A percentile compares a stretch with the other conserved stretches of the same genome.
Evolutionary conservation across 2,113 vertebrate species (phyloP).

Genomic region (Sterrhoptilus dennistouni): DNA sequence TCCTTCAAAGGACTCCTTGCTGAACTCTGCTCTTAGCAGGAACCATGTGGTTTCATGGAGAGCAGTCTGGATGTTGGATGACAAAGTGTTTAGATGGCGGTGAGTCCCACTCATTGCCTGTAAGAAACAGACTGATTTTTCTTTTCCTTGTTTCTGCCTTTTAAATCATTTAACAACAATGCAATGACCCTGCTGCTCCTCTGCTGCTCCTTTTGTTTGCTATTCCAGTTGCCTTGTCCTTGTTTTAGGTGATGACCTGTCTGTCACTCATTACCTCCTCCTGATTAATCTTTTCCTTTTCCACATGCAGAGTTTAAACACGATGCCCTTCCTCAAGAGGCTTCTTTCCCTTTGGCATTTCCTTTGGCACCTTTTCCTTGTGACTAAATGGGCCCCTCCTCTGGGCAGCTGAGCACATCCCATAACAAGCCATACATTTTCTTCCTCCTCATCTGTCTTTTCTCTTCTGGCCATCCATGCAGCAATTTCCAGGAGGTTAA

Average conservation of each 20-base stretch:
- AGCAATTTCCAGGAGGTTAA: not conserved
- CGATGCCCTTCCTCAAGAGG: not conserved
- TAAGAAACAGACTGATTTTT: not conserved
- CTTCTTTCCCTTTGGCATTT: not conserved
- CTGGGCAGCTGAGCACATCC: not conserved
- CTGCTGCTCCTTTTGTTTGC: not conserved
- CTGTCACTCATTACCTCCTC: not conserved
- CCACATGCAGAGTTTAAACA: not conserved
- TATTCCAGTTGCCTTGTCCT: not conserved
- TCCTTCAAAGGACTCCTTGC: not conserved
- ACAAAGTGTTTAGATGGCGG: not conserved
- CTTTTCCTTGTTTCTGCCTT: not conserved
- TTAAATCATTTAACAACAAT: not conserved
- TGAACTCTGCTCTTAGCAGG: not conserved
- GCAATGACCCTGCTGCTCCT: not conserved
- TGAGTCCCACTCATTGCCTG: not conserved
- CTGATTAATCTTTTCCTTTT: not conserved
- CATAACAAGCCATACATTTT: rapidly evolving
- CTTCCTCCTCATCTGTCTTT: not conserved
- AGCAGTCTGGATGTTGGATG: not conserved
- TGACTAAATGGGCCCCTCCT: not conserved
- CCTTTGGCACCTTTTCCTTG: not conserved
- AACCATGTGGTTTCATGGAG: not conserved
- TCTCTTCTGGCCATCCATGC: rapidly evolving
- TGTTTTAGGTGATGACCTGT: not conserved